A percentile compares a stretch with the other conserved stretches of the same genome.
Conservation (phyloP, 2,888 invertebrate species). For the Sturmia bella region DNA sequence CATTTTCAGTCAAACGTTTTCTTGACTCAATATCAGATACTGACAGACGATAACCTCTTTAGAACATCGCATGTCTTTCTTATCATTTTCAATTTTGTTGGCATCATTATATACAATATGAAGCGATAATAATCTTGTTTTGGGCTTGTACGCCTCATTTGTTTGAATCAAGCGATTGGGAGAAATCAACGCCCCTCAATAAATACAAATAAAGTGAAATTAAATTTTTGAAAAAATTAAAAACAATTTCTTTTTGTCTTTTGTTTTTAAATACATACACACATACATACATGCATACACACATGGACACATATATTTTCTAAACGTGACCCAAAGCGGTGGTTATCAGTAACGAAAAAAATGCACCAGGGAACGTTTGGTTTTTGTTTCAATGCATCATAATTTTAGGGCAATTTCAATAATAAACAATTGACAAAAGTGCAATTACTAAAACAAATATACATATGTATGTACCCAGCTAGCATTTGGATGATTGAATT, state of each 20-base stretch:
- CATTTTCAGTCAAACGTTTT: constrained; percentile 12
- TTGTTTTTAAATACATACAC: not conserved
- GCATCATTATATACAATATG: not conserved
- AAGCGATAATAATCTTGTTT: constrained; percentile 22
- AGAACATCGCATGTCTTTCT: not conserved
- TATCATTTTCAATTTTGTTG: constrained; percentile 18
- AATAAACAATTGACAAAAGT: constrained; percentile 5
- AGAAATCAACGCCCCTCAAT: constrained; percentile 56
- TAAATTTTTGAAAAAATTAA: constrained; percentile 23
- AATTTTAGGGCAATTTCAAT: not conserved
- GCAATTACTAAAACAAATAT: constrained; percentile 10
- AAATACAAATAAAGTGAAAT: constrained; percentile 31
- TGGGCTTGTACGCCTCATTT: constrained; percentile 19
- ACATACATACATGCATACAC: no score
- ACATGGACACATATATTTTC: not conserved
- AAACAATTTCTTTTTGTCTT: constrained; percentile 4
- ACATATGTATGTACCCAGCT: no score
- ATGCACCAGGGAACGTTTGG: constrained; percentile 22
- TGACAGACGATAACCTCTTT: constrained; percentile 28
- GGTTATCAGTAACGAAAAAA: constrained; percentile 27
- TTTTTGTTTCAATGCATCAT: not conserved
- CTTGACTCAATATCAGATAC: constrained; percentile 35
- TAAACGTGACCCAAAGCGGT: constrained; percentile 32
- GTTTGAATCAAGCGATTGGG: constrained; percentile 5
- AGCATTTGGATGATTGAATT: no score